Percentiles rank a stretch among this genome's conserved stretches.
phyloP scores from a whole-genome alignment of 2,797 vertebrate species.

The Poliocrania exsul region DNA sequence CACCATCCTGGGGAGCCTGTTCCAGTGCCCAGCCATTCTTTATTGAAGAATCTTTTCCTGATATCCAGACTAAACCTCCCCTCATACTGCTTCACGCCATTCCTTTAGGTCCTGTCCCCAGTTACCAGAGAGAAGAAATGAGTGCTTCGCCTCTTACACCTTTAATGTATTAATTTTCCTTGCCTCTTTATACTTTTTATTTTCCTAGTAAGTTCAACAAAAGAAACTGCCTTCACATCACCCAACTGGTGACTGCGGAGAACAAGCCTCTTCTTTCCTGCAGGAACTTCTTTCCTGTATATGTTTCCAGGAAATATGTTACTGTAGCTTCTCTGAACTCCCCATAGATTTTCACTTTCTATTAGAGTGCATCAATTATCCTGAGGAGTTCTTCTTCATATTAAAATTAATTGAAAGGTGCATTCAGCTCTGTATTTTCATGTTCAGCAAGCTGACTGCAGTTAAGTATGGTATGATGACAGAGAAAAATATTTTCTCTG shows the following conservation, averaged over 20 bases:
- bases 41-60: neutral
- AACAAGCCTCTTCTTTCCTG: neutral
- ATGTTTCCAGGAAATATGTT: neutral
- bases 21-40: too few species aligned
- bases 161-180: neutral
- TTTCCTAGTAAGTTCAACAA: neutral
- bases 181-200: neutral
- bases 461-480: neutral
- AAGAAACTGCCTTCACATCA: neutral
- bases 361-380: neutral
- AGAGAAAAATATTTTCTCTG: conserved; percentile 4
- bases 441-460: neutral
- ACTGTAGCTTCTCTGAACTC: neutral
- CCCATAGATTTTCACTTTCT: neutral
- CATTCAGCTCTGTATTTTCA: neutral
- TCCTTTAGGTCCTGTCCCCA: neutral
- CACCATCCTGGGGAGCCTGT: neutral
- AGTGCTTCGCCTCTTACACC: neutral
- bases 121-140: neutral
- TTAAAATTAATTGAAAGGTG: neutral
- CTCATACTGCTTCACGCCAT: neutral
- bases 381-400: neutral
- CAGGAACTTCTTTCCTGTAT: neutral
- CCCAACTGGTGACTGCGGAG: neutral
- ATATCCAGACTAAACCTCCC: neutral